These are phyloP conservation scores for Xenops minutus DNA, from an alignment of 2,797 vertebrate genomes.

Conservation along the genomic window DNA sequence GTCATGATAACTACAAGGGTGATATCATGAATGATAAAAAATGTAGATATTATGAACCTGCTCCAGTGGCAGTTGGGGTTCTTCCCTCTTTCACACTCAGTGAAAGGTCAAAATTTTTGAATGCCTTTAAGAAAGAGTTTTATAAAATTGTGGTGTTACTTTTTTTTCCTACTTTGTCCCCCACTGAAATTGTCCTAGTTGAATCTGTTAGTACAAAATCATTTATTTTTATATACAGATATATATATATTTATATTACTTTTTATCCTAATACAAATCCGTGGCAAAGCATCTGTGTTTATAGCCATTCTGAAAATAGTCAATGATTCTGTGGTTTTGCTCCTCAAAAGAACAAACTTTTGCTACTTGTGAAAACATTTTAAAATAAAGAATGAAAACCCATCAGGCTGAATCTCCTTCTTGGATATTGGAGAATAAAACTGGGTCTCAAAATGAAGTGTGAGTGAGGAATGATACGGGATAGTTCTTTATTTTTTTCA, in stretches of 20 bases:
- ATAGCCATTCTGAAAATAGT: background rate
- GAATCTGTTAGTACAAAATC: background rate
- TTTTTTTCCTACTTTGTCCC: background rate
- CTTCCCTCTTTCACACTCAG: background rate
- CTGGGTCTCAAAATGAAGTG: background rate
- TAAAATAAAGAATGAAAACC: conserved; percentile 43
- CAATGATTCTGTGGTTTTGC: background rate
- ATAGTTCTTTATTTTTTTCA: background rate
- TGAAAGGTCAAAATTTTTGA: background rate
- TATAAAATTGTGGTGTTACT: background rate
- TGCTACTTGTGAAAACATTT: background rate
- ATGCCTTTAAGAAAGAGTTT: background rate
- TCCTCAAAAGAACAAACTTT: background rate
- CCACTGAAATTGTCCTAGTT: background rate
- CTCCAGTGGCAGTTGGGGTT: background rate
- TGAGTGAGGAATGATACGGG: background rate
- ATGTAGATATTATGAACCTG: background rate
- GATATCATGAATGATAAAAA: background rate
- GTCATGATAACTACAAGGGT: background rate
- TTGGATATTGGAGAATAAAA: background rate
- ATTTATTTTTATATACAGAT: conserved; percentile 42
- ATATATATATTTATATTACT: conserved; percentile 16
- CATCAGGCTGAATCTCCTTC: background rate
- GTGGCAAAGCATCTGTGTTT: background rate
- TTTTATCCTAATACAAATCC: background rate